Conservation (phyloP, 2,888 invertebrate species). For the Lordiphosa andalusiaca region DNA sequence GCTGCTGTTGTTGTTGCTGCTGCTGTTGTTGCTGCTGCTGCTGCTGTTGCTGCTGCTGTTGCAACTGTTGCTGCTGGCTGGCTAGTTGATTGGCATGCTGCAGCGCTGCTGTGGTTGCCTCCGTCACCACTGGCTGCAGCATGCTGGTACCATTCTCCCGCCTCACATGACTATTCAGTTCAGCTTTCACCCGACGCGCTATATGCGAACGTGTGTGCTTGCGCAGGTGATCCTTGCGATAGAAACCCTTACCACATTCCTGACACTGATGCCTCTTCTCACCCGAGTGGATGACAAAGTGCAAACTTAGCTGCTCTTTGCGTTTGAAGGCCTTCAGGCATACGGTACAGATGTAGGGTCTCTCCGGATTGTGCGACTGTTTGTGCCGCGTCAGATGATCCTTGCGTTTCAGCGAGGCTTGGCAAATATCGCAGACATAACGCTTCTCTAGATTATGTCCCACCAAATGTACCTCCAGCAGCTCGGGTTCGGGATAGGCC, state of each 20-base stretch:
- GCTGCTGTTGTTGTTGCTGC: constrained; percentile 48
- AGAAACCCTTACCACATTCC: constrained; percentile 93
- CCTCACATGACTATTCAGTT: constrained; percentile 79
- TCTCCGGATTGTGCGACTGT: constrained; percentile 92
- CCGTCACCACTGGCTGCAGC: constrained; percentile 77
- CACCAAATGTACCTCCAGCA: constrained; percentile 90
- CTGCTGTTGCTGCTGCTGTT: constrained; percentile 68
- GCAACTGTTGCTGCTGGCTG: constrained; percentile 81
- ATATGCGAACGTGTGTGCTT: constrained; percentile 92
- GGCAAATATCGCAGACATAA: constrained; percentile 94
- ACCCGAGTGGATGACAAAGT: constrained; percentile 94
- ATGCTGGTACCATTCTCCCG: constrained; percentile 79
- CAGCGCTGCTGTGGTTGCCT: constrained; percentile 72
- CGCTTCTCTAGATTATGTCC: constrained; percentile 91
- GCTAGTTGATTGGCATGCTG: constrained; percentile 79
- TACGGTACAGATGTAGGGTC: constrained; percentile 92
- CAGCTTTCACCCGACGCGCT: constrained; percentile 90
- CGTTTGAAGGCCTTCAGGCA: constrained; percentile 93
- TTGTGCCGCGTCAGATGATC: constrained; percentile 93
- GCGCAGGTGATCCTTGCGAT: constrained; percentile 91
- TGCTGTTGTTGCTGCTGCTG: constrained; percentile 61
- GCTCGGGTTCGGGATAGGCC: constrained; percentile 91
- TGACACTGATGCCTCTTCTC: constrained; percentile 91
- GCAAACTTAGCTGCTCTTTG: constrained; percentile 92
- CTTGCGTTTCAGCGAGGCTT: constrained; percentile 92